Evolutionary conservation across 2,888 invertebrate species (phyloP).

Genomic region (Lycia hirtaria): DNA sequence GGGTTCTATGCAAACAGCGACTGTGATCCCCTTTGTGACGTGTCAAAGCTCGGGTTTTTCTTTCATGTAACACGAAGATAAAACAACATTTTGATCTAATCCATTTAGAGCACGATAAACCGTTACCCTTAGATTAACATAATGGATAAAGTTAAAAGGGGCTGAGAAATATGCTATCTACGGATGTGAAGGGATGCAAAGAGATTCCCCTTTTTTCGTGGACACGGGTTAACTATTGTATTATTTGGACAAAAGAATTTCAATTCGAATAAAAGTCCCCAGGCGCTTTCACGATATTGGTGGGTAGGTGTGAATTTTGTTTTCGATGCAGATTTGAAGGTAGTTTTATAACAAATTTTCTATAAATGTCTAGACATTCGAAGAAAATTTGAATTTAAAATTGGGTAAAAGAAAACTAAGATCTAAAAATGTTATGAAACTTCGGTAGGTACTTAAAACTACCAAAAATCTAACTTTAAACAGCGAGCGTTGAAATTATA

Average conservation of each 20-base stretch:
- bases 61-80: slow-evolving; percentile 53
- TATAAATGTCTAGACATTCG: too few relatives aligned
- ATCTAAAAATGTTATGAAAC: too few relatives aligned
- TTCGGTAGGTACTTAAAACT: too few relatives aligned
- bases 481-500: too few relatives aligned
- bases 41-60: slow-evolving; percentile 51
- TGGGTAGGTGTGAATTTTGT: background rate
- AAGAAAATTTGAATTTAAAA: too few relatives aligned
- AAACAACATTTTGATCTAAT: slow-evolving; percentile 64
- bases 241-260: slow-evolving; percentile 61
- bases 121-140: slow-evolving; percentile 73
- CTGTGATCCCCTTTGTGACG: slow-evolving; percentile 44
- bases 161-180: slow-evolving; percentile 68
- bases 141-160: slow-evolving; percentile 75
- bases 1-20: slow-evolving; percentile 34
- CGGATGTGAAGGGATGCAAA: slow-evolving; percentile 65
- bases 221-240: slow-evolving; percentile 69
- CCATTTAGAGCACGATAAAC: slow-evolving; percentile 69
- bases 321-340: too few relatives aligned
- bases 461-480: too few relatives aligned
- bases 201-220: slow-evolving; percentile 65
- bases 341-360: too few relatives aligned
- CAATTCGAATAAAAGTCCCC: slow-evolving; percentile 54
- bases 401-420: too few relatives aligned
- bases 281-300: background rate